These are phyloP conservation scores for Ips typographus DNA, from an alignment of 1,140 invertebrate genomes.

Conservation along the genomic window DNA sequence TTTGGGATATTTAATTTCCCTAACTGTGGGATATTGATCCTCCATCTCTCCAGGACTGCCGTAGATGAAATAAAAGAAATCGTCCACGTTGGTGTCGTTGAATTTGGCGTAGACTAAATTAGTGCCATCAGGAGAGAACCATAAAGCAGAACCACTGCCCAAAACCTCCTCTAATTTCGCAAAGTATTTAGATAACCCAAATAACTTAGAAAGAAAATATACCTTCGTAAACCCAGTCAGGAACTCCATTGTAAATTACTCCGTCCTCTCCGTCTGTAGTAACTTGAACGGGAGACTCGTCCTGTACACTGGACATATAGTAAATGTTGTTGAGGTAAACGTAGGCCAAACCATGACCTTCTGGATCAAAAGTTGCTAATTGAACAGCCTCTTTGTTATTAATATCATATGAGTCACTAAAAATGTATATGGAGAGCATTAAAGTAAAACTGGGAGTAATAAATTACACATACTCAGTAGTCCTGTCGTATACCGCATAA, in stretches of 20 bases:
- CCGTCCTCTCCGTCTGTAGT: constrained; percentile 60
- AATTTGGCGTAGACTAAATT: constrained; percentile 81
- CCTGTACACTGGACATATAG: constrained; percentile 56
- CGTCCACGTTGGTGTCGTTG: constrained; percentile 71
- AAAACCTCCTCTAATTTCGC: constrained; percentile 81
- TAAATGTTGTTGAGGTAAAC: constrained; percentile 81
- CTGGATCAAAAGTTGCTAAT: constrained; percentile 61
- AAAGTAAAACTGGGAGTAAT: background rate
- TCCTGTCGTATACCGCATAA: constrained; percentile 60
- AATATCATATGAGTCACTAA: constrained; percentile 52
- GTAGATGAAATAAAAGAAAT: constrained; percentile 66
- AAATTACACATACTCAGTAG: constrained; percentile 52
- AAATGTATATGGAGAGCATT: background rate
- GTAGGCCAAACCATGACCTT: constrained; percentile 67
- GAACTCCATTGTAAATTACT: constrained; percentile 75
- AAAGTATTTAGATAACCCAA: background rate
- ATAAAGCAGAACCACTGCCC: constrained; percentile 79
- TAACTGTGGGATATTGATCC: constrained; percentile 67
- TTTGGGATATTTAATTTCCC: constrained; percentile 85
- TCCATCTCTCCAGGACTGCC: constrained; percentile 64
- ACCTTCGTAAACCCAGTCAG: constrained; percentile 76
- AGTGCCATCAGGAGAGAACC: constrained; percentile 82
- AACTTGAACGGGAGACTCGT: constrained; percentile 30
- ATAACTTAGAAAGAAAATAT: background rate
- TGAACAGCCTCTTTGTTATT: constrained; percentile 50